Conservation (phyloP, 2,113 vertebrate genomes). For the Regulus satrapa region DNA sequence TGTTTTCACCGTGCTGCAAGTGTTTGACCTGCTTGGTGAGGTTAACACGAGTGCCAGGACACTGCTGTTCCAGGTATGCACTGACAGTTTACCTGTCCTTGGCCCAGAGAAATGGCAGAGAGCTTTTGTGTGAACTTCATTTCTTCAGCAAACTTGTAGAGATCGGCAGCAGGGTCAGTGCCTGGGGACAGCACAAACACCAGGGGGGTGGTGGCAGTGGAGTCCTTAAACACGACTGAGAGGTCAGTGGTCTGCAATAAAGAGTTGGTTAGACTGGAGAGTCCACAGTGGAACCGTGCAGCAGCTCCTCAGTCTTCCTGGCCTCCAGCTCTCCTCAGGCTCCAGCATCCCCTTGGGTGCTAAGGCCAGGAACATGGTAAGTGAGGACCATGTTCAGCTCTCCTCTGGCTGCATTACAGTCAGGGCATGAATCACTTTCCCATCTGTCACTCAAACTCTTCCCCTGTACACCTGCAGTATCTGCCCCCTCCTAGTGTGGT, state of each 20-base stretch:
- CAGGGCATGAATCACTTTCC: neutral
- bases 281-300: accelerated
- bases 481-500: neutral
- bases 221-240: slow-evolving; percentile 80
- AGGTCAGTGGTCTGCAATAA: slow-evolving; percentile 82
- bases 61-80: neutral
- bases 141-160: slow-evolving; percentile 90
- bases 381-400: neutral
- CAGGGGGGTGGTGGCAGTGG: slow-evolving; percentile 77
- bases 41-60: neutral
- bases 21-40: neutral
- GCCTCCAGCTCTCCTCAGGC: neutral
- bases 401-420: neutral
- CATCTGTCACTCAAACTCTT: neutral
- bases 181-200: slow-evolving; percentile 88
- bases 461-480: neutral
- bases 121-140: slow-evolving; percentile 91
- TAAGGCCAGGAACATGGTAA: neutral
- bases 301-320: neutral
- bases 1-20: neutral
- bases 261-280: neutral
- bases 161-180: slow-evolving; percentile 84
- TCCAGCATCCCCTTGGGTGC: accelerated
- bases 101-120: slow-evolving; percentile 86
- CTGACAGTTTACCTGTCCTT: slow-evolving; percentile 81